A percentile compares a stretch with the other conserved stretches of the same genome.
Conservation (phyloP, 2,888 invertebrate genomes). For the Anagyrus pseudococci region DNA sequence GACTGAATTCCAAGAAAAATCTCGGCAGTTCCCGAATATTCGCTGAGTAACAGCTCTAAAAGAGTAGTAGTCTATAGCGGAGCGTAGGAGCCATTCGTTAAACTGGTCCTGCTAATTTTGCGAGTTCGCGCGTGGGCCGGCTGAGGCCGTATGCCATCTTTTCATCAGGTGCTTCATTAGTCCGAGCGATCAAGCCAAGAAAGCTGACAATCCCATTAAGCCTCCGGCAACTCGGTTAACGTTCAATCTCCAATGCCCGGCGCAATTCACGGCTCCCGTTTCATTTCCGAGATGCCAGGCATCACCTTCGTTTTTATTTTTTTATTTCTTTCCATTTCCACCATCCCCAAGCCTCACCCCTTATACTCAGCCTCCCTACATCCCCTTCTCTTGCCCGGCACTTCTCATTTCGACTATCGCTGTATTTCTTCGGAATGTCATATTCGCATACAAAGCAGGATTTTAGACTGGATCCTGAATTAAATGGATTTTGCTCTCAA, state of each 20-base stretch:
- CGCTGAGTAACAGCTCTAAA: too few species aligned
- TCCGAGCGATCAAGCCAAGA: slow-evolving; percentile 42
- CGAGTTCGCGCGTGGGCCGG: too few species aligned
- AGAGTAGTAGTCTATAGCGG: too few species aligned
- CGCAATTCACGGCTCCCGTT: slow-evolving; percentile 30
- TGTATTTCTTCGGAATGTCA: slow-evolving; percentile 12
- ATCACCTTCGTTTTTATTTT: slow-evolving; percentile 16
- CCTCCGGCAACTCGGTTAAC: slow-evolving; percentile 38
- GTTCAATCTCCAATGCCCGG: slow-evolving; percentile 39
- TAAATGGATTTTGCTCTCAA: too few species aligned
- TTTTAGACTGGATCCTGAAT: too few species aligned
- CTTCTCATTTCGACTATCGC: slow-evolving; percentile 19
- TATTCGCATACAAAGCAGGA: neutral
- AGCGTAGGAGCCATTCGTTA: too few species aligned
- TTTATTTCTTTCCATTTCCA: slow-evolving; percentile 11
- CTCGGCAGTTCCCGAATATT: too few species aligned
- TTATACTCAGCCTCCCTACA: neutral
- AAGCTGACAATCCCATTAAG: slow-evolving; percentile 47
- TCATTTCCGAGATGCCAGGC: slow-evolving; percentile 30
- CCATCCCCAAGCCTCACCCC: too few species aligned
- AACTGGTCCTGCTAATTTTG: too few species aligned
- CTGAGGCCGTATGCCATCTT: slow-evolving; percentile 41
- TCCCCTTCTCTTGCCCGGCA: neutral
- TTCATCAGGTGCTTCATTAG: slow-evolving; percentile 48
- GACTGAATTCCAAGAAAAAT: too few species aligned